These are phyloP conservation scores for Leucozona laternaria DNA, from an alignment of 2,888 invertebrate genomes.

Conservation along the genomic window DNA sequence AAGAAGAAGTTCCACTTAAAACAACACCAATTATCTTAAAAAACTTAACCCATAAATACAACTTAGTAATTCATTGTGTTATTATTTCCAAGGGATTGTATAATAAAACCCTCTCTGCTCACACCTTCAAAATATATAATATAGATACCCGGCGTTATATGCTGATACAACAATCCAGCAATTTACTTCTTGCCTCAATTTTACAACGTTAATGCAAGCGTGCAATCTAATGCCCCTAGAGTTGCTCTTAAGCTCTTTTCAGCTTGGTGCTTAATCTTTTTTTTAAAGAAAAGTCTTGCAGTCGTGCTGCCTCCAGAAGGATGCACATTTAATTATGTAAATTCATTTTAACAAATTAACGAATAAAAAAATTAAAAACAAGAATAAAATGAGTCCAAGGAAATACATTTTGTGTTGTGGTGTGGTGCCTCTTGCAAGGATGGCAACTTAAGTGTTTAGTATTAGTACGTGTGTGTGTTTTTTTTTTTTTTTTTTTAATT, in stretches of 20 bases:
- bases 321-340: slow-evolving; percentile 18
- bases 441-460: not conserved
- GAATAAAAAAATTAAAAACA: not conserved
- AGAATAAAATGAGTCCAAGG: slow-evolving; percentile 2
- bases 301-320: not conserved
- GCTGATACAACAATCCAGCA: not conserved
- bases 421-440: slow-evolving; percentile 1
- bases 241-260: not conserved
- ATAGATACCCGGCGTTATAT: not conserved
- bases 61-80: not conserved
- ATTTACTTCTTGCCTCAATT: not conserved
- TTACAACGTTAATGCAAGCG: not conserved
- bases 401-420: not conserved
- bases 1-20: not conserved
- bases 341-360: slow-evolving; percentile 22
- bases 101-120: not conserved
- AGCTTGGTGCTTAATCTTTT: not conserved
- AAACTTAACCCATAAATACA: not conserved
- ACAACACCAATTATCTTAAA: not conserved
- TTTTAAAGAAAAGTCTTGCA: not conserved
- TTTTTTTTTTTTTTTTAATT: not conserved
- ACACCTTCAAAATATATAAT: not conserved
- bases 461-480: not conserved
- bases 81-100: not conserved
- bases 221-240: slow-evolving; percentile 1